Evolutionary conservation across 2,888 invertebrate species (phyloP).

Genomic region (Drosophila formosana): DNA sequence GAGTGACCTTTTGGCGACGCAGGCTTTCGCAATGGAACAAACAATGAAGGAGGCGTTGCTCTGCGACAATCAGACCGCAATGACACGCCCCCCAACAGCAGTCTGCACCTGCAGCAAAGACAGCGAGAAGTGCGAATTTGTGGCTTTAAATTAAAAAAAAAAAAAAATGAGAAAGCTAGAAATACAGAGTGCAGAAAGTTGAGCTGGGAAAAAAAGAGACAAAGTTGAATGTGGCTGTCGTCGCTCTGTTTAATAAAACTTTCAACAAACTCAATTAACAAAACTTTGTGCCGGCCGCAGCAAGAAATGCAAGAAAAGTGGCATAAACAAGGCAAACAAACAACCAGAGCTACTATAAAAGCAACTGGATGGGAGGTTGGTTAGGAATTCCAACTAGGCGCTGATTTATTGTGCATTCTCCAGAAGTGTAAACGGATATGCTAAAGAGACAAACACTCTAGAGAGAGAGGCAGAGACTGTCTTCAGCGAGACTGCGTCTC

Average conservation of each 20-base stretch:
- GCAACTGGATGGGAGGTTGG: conserved; percentile 18
- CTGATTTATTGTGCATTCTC: conserved; percentile 74
- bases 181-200: conserved; percentile 11
- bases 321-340: conserved; percentile 81
- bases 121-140: conserved; percentile 26
- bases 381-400: conserved; percentile 66
- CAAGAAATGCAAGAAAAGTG: conserved; percentile 80
- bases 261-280: conserved; percentile 81
- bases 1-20: conserved; percentile 38
- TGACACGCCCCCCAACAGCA: conserved; percentile 32
- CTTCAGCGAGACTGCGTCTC: conserved; percentile 5
- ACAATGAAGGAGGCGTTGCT: conserved; percentile 14
- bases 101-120: conserved; percentile 36
- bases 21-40: conserved; percentile 9
- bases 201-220: conserved; percentile 26
- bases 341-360: conserved; percentile 47
- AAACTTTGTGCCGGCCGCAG: conserved; percentile 76
- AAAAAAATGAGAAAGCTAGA: conserved; percentile 5
- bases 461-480: conserved; percentile 4
- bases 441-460: conserved; percentile 43
- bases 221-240: conserved; percentile 72
- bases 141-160: conserved; percentile 43
- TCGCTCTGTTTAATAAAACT: conserved; percentile 77
- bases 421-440: conserved; percentile 78
- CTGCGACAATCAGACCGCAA: conserved; percentile 44